A percentile compares a stretch with the other conserved stretches of the same genome.
Conservation (phyloP, 2,888 invertebrate genomes). For the Coecobrya sp. region DNA sequence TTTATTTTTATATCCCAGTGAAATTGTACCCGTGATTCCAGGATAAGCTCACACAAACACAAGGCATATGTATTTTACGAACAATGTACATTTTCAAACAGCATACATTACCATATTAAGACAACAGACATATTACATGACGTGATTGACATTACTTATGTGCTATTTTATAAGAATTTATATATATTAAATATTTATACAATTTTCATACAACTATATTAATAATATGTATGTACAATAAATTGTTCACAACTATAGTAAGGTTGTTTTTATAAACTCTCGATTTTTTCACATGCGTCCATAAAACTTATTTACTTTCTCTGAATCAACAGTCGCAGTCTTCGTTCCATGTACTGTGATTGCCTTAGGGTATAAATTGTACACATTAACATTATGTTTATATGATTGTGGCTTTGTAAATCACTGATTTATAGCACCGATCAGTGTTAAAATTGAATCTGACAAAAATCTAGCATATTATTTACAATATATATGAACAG, state of each 20-base stretch:
- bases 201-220: background rate
- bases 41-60: conserved; percentile 21
- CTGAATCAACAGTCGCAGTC: conserved; percentile 66
- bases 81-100: too few species aligned
- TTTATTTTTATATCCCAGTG: conserved; percentile 27
- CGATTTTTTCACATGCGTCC: conserved; percentile 43
- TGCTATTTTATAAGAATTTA: background rate
- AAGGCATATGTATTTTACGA: background rate
- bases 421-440: conserved; percentile 44
- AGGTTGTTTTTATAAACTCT: conserved; percentile 66
- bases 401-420: background rate
- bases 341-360: conserved; percentile 51
- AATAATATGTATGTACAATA: conserved; percentile 25
- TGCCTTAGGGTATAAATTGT: conserved; percentile 24
- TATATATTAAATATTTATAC: background rate
- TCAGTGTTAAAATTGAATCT: conserved; percentile 8
- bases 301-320: conserved; percentile 42
- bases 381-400: background rate
- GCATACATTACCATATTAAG: too few species aligned
- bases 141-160: too few species aligned
- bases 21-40: conserved; percentile 18
- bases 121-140: too few species aligned
- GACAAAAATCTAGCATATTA: background rate
- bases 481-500: conserved; percentile 16
- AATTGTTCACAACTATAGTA: conserved; percentile 23